phyloP scores from a whole-genome alignment of 1,140 invertebrate genomes.

The Drosophila takahashii region DNA sequence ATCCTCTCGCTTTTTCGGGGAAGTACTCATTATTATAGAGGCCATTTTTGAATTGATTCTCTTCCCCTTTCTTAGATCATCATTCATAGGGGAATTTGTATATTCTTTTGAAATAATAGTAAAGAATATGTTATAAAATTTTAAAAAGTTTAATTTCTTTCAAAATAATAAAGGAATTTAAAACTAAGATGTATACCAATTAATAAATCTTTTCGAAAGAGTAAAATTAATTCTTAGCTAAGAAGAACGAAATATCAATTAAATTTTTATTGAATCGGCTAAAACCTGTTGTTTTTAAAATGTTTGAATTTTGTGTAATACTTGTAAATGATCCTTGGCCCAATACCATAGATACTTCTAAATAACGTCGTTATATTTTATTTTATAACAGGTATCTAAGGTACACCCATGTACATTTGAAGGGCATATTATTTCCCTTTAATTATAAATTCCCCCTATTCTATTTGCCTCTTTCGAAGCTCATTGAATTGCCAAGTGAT shows the following conservation, averaged over 20 bases:
- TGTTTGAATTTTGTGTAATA: too few species aligned
- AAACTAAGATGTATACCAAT: too few species aligned
- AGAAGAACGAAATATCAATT: too few species aligned
- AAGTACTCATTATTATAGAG: conserved; percentile 3
- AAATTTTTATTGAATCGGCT: background rate
- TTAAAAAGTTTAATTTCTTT: too few species aligned
- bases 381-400: background rate
- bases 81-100: background rate
- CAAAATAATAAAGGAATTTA: too few species aligned
- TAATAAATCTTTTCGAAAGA: too few species aligned
- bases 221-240: too few species aligned
- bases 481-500: conserved; percentile 5
- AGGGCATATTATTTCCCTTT: conserved; percentile 4
- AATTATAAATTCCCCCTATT: conserved; percentile 1
- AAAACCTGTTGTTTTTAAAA: too few species aligned
- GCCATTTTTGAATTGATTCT: background rate
- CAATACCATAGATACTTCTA: too few species aligned
- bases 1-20: background rate
- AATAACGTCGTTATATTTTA: too few species aligned
- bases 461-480: conserved; percentile 1
- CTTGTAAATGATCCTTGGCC: too few species aligned
- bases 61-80: background rate
- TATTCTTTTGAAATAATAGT: background rate
- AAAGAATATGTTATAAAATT: too few species aligned
- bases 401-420: background rate